Conservation (phyloP, 2,888 invertebrate species). For the Caradrina kadenii region DNA sequence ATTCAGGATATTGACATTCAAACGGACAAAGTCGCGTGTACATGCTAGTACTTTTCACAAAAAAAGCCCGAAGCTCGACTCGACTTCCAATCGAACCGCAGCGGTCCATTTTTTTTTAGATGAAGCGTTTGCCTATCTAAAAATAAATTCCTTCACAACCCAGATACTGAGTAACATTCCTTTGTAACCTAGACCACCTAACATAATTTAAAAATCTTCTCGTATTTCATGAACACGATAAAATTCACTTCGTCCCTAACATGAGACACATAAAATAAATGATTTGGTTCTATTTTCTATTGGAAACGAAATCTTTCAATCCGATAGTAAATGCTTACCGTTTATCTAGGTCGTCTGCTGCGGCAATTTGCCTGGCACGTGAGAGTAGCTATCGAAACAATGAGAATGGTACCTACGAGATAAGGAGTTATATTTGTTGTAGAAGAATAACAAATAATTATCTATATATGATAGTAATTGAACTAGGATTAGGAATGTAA, state of each 20-base stretch:
- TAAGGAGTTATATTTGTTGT: background rate
- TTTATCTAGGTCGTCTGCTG: constrained; percentile 25
- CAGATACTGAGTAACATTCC: no score
- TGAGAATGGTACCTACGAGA: background rate
- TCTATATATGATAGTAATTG: background rate
- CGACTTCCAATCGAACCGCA: no score
- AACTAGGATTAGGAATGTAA: no score
- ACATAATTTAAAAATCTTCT: no score
- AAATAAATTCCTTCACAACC: no score
- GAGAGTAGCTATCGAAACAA: constrained; percentile 2
- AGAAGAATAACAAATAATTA: background rate
- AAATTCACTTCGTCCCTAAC: background rate
- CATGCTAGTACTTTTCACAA: no score
- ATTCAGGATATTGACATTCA: no score
- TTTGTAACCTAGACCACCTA: no score
- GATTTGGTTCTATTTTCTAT: constrained; percentile 36
- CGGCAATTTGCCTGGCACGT: constrained; percentile 51
- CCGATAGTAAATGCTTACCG: constrained; percentile 26
- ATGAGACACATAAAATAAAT: constrained; percentile 37
- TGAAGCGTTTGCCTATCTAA: no score
- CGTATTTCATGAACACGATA: background rate
- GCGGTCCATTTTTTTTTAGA: no score
- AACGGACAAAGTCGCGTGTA: no score
- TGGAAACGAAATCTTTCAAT: constrained; percentile 45
- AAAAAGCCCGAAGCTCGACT: no score